These are phyloP conservation scores for Anguilla obscura DNA, from an alignment of 2,797 vertebrate species.

Conservation along the genomic window DNA sequence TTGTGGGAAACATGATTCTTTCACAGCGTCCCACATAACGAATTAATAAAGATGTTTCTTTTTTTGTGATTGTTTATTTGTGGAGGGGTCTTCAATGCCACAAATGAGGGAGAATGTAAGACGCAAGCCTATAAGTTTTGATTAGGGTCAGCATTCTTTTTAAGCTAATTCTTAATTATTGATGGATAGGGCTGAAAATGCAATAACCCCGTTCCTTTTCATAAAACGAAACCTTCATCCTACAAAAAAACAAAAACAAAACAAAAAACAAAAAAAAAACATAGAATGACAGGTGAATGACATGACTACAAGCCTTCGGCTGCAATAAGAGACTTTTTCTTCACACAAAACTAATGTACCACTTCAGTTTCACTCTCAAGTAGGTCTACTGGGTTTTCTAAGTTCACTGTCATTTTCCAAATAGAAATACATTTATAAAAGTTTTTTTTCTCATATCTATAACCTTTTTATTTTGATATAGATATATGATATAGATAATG, in stretches of 20 bases:
- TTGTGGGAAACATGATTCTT: background rate
- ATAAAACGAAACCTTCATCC: conserved; percentile 1
- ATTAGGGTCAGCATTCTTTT: background rate
- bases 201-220: conserved; percentile 1
- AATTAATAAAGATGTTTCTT: background rate
- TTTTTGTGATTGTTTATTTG: background rate
- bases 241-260: no score
- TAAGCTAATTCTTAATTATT: background rate
- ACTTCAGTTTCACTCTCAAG: no score
- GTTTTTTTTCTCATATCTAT: no score
- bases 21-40: background rate
- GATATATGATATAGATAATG: background rate
- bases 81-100: no score
- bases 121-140: no score
- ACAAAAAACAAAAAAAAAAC: no score
- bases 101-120: no score
- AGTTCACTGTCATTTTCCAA: no score
- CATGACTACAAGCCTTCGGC: background rate
- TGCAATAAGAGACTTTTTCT: background rate
- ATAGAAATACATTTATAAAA: no score
- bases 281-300: background rate
- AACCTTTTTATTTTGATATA: no score
- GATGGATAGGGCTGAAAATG: background rate
- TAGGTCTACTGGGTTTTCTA: no score
- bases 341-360: no score